These are phyloP conservation scores for Rutilus rutilus DNA, from an alignment of 2,113 vertebrate species.

Conservation along the genomic window DNA sequence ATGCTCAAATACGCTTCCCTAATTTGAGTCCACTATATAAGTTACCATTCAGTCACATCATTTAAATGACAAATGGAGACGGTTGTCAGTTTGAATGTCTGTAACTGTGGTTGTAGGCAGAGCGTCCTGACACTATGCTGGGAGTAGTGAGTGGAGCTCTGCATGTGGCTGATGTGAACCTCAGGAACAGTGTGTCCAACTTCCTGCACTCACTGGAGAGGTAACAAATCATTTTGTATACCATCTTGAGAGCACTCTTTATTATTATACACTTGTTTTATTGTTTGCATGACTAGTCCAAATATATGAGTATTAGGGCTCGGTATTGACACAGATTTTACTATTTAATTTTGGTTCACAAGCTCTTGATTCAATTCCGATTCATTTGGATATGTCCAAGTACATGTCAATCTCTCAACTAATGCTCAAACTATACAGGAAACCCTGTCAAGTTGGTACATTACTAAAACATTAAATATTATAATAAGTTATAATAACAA, in stretches of 20 bases:
- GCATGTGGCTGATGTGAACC: constrained; percentile 92
- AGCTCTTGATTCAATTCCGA: too few relatives aligned
- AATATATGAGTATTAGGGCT: too few relatives aligned
- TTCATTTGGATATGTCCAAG: too few relatives aligned
- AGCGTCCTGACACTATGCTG: constrained; percentile 95
- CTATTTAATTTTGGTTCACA: too few relatives aligned
- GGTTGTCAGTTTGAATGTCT: not conserved
- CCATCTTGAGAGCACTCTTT: not conserved
- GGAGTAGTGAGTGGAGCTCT: constrained; percentile 95
- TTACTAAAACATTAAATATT: too few relatives aligned
- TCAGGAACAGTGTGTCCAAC: constrained; percentile 95
- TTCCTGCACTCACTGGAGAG: constrained; percentile 98
- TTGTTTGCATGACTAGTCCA: too few relatives aligned
- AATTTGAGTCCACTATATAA: not conserved
- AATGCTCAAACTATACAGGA: too few relatives aligned
- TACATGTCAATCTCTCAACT: too few relatives aligned
- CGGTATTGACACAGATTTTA: too few relatives aligned
- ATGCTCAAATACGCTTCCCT: not conserved
- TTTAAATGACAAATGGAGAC: not conserved
- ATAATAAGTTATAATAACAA: too few relatives aligned
- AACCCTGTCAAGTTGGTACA: too few relatives aligned
- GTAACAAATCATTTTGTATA: constrained; percentile 65
- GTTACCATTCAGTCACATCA: not conserved
- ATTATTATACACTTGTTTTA: not conserved
- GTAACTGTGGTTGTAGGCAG: constrained; percentile 79